Evolutionary conservation across 2,797 vertebrate species (phyloP).

Genomic region (Xerus rutilus): DNA sequence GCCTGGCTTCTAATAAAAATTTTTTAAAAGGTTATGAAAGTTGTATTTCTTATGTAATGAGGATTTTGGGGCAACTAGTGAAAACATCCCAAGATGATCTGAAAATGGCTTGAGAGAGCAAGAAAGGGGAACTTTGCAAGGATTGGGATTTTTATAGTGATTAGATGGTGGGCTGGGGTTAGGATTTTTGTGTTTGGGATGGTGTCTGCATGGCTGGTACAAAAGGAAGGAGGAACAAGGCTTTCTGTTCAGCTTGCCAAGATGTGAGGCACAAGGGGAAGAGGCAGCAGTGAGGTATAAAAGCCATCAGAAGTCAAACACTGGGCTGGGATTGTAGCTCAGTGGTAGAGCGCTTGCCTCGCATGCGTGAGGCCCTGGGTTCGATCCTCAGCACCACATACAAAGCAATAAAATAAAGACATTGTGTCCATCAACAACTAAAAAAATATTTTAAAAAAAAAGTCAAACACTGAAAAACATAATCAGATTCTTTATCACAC

Average conservation of each 20-base stretch:
- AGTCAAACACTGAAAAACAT: constrained; percentile 1
- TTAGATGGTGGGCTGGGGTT: not conserved
- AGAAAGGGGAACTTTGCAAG: not conserved
- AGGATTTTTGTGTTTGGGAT: not conserved
- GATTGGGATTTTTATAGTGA: not conserved
- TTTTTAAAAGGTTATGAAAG: not conserved
- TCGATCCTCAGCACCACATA: no score
- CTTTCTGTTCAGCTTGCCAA: constrained; percentile 38
- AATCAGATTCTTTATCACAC: not conserved
- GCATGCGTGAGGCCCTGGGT: no score
- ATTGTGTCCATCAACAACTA: no score
- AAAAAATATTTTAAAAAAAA: no score
- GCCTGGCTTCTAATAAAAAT: no score
- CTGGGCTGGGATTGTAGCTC: no score
- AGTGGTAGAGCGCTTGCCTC: no score
- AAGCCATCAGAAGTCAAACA: constrained; percentile 6
- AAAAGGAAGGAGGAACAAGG: constrained; percentile 10
- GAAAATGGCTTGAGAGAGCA: not conserved
- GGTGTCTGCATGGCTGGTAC: not conserved
- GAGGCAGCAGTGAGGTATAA: not conserved
- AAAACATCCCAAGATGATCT: not conserved
- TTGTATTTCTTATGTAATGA: not conserved
- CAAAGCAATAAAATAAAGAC: no score
- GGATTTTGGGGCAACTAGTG: not conserved
- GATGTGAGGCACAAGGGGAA: not conserved